Percentiles rank a stretch among this genome's conserved stretches.
phyloP scores from a whole-genome alignment of 2,888 invertebrate species.

The Megaustenia siamemsis region DNA sequence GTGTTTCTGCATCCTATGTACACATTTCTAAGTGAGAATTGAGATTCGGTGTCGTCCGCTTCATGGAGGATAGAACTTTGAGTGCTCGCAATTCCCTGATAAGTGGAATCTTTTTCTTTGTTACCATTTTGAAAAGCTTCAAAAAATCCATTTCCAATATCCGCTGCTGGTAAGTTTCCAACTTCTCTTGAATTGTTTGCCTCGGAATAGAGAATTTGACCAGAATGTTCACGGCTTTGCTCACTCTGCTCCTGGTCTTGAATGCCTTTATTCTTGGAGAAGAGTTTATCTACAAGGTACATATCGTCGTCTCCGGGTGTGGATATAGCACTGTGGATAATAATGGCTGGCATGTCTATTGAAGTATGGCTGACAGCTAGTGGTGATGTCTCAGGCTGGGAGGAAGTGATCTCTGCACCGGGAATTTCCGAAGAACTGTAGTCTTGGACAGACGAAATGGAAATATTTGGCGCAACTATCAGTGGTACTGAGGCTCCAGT shows the following conservation, averaged over 20 bases:
- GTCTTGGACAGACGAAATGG: background rate
- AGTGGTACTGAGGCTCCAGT: background rate
- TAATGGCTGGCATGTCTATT: conserved; percentile 20
- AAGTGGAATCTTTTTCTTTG: background rate
- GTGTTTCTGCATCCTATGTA: background rate
- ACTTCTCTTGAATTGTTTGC: background rate
- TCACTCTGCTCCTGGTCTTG: background rate
- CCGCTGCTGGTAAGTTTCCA: background rate
- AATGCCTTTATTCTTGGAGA: background rate
- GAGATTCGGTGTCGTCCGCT: background rate
- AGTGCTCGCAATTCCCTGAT: background rate
- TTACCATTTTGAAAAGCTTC: background rate
- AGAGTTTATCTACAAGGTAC: background rate
- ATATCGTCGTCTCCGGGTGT: background rate
- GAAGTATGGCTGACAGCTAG: background rate
- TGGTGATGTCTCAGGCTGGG: background rate
- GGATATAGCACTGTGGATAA: conserved; percentile 35
- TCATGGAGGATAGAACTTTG: background rate
- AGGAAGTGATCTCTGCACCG: no score
- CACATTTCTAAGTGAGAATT: background rate
- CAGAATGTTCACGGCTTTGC: background rate
- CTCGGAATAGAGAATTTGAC: no score
- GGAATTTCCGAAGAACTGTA: background rate
- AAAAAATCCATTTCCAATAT: no score
- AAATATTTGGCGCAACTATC: background rate